phyloP scores from a whole-genome alignment of 2,888 invertebrate species.

The Hydropsyche betteni region DNA sequence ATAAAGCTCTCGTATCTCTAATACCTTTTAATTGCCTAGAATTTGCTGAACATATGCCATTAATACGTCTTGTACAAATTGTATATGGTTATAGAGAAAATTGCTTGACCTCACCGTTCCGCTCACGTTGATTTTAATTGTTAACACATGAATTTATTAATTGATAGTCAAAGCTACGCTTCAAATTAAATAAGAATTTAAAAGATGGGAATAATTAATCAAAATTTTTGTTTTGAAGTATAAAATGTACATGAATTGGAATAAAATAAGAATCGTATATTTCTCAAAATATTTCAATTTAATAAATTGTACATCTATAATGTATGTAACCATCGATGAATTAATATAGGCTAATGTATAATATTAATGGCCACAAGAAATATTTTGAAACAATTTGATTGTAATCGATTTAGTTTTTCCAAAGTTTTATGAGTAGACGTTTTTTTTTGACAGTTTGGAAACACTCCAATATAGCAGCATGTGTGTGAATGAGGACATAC shows the following conservation, averaged over 20 bases:
- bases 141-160: not conserved
- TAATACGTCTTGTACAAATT: not conserved
- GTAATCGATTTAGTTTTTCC: not conserved
- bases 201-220: too few relatives aligned
- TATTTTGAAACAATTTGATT: too few relatives aligned
- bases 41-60: not conserved
- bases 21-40: not conserved
- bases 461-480: conserved; percentile 19
- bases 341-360: too few relatives aligned
- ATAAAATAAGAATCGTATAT: too few relatives aligned
- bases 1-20: not conserved
- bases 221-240: too few relatives aligned
- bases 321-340: too few relatives aligned
- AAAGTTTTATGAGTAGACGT: not conserved
- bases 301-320: too few relatives aligned
- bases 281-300: too few relatives aligned
- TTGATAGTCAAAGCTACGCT: too few relatives aligned
- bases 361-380: too few relatives aligned
- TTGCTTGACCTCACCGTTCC: conserved; percentile 2
- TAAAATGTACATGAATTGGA: too few relatives aligned
- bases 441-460: conserved; percentile 20
- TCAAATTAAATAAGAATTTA: too few relatives aligned
- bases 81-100: conserved; percentile 1
- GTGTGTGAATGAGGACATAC: conserved; percentile 34
- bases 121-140: not conserved